phyloP scores from a whole-genome alignment of 2,888 invertebrate genomes.

The Oasisia sp. region DNA sequence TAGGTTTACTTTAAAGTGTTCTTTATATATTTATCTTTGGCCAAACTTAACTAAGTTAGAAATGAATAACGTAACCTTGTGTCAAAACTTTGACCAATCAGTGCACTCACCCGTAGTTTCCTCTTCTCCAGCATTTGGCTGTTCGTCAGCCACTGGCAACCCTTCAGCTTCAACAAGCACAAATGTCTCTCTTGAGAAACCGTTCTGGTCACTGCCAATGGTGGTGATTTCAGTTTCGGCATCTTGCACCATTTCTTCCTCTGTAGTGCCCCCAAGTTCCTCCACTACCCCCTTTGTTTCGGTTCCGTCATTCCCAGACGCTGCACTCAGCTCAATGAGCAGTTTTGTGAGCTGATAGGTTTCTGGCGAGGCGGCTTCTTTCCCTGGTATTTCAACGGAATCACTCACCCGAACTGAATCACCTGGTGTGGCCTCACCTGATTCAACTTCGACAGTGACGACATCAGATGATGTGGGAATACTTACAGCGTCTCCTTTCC shows the following conservation, averaged over 20 bases:
- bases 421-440: neutral
- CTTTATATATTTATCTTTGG: too few species aligned
- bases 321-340: neutral
- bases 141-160: neutral
- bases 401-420: neutral
- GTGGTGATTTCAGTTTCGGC: neutral
- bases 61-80: neutral
- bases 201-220: neutral
- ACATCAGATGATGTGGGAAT: neutral
- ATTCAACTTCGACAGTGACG: neutral
- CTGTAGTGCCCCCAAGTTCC: neutral
- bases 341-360: neutral
- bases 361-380: neutral
- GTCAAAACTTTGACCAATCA: too few species aligned
- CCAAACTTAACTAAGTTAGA: neutral
- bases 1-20: too few species aligned
- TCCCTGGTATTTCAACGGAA: neutral
- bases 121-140: neutral
- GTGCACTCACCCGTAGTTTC: neutral
- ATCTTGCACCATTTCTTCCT: neutral
- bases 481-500: neutral
- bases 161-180: neutral
- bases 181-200: neutral
- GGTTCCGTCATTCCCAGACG: neutral
- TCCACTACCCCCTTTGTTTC: neutral